Evolutionary conservation across 1,140 invertebrate genomes (phyloP).

Genomic region (Drosophila ogumai): DNA sequence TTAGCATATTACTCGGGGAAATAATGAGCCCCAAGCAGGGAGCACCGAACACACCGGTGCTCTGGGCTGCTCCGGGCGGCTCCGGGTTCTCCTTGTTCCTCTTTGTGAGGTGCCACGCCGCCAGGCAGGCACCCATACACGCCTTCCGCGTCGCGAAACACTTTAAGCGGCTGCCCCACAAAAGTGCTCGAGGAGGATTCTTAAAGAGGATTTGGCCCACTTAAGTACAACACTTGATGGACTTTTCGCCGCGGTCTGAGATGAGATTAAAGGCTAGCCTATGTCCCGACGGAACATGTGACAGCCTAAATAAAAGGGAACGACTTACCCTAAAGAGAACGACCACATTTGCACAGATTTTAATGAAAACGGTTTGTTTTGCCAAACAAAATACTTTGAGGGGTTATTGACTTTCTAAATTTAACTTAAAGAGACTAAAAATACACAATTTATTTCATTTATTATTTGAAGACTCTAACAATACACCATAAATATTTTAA

Average conservation of each 20-base stretch:
- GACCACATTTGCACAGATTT: constrained; percentile 12
- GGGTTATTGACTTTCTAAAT: neutral
- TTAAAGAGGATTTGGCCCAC: constrained; percentile 35
- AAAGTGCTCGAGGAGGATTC: constrained; percentile 27
- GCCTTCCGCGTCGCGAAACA: constrained; percentile 18
- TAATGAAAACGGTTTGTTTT: neutral
- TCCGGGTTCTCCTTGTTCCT: constrained; percentile 17
- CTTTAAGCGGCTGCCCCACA: constrained; percentile 34
- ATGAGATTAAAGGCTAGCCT: constrained; percentile 7
- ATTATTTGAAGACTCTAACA: too few relatives aligned
- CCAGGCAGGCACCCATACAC: constrained; percentile 17
- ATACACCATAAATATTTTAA: too few relatives aligned
- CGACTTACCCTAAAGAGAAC: neutral
- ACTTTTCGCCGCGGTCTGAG: constrained; percentile 13
- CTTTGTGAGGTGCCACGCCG: constrained; percentile 11
- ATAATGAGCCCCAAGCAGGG: constrained; percentile 55
- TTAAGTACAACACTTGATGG: constrained; percentile 33
- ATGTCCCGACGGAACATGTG: neutral
- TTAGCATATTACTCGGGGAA: constrained; percentile 62
- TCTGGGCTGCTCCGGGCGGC: neutral
- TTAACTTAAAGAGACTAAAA: too few relatives aligned
- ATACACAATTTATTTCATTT: neutral
- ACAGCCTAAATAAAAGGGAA: neutral
- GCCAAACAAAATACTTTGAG: neutral
- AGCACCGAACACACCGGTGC: constrained; percentile 14